phyloP scores from a whole-genome alignment of 1,140 invertebrate species.

The Pseudomyrmex gracilis region DNA sequence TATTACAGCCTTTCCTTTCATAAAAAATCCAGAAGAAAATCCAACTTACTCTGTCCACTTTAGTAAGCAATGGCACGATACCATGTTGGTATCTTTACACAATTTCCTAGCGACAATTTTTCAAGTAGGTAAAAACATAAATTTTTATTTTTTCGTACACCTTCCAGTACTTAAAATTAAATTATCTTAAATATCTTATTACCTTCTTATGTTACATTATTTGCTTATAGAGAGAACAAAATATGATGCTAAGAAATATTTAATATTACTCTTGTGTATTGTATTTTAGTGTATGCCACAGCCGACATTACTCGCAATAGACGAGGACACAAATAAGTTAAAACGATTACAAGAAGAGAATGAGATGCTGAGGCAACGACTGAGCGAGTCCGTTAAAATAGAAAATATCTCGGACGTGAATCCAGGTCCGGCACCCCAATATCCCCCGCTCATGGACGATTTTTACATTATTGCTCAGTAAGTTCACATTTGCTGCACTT shows the following conservation, averaged over 20 bases:
- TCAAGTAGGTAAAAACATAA: conserved; percentile 86
- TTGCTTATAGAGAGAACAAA: conserved; percentile 2
- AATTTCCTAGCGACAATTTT: conserved; percentile 97
- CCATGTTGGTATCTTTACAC: conserved; percentile 95
- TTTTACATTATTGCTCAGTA: conserved; percentile 96
- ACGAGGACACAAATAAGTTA: conserved; percentile 93
- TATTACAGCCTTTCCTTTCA: conserved; percentile 94
- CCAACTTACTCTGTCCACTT: conserved; percentile 95
- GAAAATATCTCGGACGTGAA: conserved; percentile 86
- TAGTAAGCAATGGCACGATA: conserved; percentile 97
- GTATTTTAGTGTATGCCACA: conserved; percentile 90
- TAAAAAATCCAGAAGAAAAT: conserved; percentile 96
- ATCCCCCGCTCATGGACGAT: conserved; percentile 94
- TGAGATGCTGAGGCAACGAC: conserved; percentile 87
- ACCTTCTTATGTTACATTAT: background rate
- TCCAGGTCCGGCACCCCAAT: conserved; percentile 88
- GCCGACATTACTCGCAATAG: conserved; percentile 93
- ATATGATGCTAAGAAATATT: conserved; percentile 32
- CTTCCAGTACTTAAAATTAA: conserved; percentile 31
- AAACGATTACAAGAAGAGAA: conserved; percentile 94
- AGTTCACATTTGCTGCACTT: conserved; percentile 73
- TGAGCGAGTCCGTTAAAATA: conserved; percentile 84
- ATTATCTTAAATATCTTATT: conserved; percentile 17
- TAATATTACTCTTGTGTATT: background rate
- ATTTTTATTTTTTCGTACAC: conserved; percentile 32